Evolutionary conservation across 2,113 vertebrate species (phyloP).

Genomic region (Corydoras maculifer): DNA sequence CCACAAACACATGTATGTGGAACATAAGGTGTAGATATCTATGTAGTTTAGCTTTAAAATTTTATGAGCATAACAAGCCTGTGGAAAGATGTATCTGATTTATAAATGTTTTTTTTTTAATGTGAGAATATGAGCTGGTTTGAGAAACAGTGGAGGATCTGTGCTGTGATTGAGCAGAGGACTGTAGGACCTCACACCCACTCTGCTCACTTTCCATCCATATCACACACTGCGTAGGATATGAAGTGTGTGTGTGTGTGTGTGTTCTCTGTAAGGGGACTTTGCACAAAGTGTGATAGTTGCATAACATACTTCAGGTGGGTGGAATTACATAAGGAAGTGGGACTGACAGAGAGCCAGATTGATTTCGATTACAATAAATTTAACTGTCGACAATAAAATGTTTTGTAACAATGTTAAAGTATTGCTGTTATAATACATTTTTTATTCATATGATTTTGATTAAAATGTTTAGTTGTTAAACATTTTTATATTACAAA

Average conservation of each 20-base stretch:
- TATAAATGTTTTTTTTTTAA: no score
- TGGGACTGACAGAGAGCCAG: slow-evolving; percentile 21
- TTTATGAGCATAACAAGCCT: background rate
- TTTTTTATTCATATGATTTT: no score
- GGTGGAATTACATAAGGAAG: slow-evolving; percentile 60
- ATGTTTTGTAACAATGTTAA: no score
- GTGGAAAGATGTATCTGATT: background rate
- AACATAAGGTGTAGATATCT: no score
- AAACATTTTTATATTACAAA: no score
- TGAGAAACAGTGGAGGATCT: background rate
- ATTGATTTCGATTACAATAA: background rate
- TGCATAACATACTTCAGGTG: slow-evolving; percentile 59
- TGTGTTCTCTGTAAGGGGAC: slow-evolving; percentile 42
- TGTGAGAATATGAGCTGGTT: background rate
- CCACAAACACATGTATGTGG: no score
- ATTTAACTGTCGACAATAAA: background rate
- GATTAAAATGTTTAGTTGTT: no score
- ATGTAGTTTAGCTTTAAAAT: no score
- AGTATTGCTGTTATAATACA: no score
- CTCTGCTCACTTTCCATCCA: background rate
- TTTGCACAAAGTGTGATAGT: slow-evolving; percentile 46
- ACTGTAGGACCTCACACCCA: slow-evolving; percentile 3
- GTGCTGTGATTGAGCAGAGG: background rate
- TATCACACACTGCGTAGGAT: slow-evolving; percentile 9
- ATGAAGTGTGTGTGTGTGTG: slow-evolving; percentile 12